Evolutionary conservation across 2,888 invertebrate genomes (phyloP), one percentile per base, ranked within the genome.

Genomic region (Xestia rhomboidea): DNA sequence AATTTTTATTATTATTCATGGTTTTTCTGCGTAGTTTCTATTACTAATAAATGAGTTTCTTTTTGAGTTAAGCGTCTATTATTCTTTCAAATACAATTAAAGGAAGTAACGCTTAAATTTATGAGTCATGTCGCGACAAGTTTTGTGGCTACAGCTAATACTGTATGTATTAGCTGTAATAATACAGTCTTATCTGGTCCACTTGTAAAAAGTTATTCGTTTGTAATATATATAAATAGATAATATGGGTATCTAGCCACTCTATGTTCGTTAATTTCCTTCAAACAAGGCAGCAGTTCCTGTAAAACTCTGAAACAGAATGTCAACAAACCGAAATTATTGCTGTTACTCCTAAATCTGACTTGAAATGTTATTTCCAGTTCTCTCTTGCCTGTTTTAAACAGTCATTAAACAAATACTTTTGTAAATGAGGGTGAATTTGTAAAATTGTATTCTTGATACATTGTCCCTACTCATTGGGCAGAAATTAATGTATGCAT

Each of bases 81-180:
- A 34, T 27, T 68, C 8, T 6, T 68, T 41, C 5, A 49, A 21
- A 54, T 27, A 34, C 10, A 49, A 10, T n/a, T 30, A 15, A 34
- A n/a, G n/a, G n/a, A n/a, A 49, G 1, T 27, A 76, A 15, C 21
- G 18, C 6, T 51, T 15, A 13, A n/a, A 5, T n/a, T 30, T 21
- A n/a, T 13, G 63, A 68, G 49, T 68, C 83, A 64, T 44, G 83
- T 82, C 49, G 11, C 13, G 34, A 79, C 79, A 44, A 66, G 79
- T 79, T 49, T 67, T 24, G 18, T 24, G 18, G 6, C 1, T 34
- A 34, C 0, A 30, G 30, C 6, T 64, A 38, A n/a, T 18, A n/a
- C n/a, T n/a, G n/a, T n/a, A n/a, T n/a, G n/a, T n/a, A n/a, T n/a
- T n/a, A n/a, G n/a, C n/a, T 4, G 21, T 8, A 13, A 18, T 15